Conservation (phyloP, 2,797 vertebrate genomes). For the Sebastes vulpes region DNA sequence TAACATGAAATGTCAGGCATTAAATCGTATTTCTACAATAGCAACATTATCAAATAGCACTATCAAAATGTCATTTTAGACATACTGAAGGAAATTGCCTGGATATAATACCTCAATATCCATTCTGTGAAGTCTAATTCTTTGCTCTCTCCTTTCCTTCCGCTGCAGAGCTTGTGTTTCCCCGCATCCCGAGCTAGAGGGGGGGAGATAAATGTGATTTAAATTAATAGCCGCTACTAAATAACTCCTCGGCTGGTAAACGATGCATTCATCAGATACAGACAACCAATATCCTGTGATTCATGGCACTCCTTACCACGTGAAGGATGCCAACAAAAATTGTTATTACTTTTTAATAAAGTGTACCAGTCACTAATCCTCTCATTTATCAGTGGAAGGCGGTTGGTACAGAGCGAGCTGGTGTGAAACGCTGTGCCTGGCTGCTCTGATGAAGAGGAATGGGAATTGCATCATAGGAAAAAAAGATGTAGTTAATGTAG, state of each 20-base stretch:
- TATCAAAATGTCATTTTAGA: conserved; percentile 16
- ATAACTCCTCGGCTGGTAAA: conserved; percentile 99
- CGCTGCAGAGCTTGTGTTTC: conserved; percentile 58
- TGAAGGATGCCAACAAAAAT: conserved; percentile 99
- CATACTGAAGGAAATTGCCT: conserved; percentile 21
- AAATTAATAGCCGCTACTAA: conserved; percentile 99
- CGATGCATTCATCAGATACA: conserved; percentile 99
- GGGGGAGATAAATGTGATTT: conserved; percentile 99
- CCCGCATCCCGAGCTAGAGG: conserved; percentile 71
- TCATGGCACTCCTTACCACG: conserved; percentile 96
- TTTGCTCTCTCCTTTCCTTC: conserved; percentile 72
- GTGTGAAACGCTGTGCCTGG: conserved; percentile 88
- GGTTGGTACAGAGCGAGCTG: conserved; percentile 86
- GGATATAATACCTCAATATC: conserved; percentile 10
- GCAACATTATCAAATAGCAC: not conserved
- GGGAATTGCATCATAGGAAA: conserved; percentile 72
- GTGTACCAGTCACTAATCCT: conserved; percentile 97
- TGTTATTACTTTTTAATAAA: conserved; percentile 99
- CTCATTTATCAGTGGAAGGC: conserved; percentile 95
- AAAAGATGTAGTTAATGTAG: conserved; percentile 47
- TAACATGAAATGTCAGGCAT: not conserved
- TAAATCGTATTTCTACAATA: not conserved
- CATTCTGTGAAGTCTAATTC: conserved; percentile 23
- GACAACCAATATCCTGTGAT: conserved; percentile 99
- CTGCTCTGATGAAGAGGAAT: conserved; percentile 86